Percentiles rank a stretch among this genome's conserved stretches.
Evolutionary conservation across 2,797 vertebrate genomes (phyloP).

Genomic region (Macroramphosus scolopax): DNA sequence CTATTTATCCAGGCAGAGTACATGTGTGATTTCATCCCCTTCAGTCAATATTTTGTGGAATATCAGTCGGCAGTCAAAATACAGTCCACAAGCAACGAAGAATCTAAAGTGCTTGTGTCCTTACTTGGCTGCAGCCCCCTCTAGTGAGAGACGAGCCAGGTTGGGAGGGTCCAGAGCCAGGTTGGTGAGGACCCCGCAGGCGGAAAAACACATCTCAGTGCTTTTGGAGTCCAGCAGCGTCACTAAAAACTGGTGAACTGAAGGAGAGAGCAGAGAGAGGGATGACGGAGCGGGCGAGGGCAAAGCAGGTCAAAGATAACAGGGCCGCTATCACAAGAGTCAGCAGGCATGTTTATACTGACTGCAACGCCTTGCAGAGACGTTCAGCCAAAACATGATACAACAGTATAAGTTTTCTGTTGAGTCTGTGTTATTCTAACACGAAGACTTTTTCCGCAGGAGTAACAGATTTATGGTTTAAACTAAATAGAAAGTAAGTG

Average conservation of each 20-base stretch:
- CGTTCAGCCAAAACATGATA: slow-evolving; percentile 43
- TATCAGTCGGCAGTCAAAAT: too few species aligned
- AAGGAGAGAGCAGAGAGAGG: slow-evolving; percentile 6
- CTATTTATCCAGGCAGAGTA: too few species aligned
- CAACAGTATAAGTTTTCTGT: neutral
- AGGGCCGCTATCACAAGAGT: slow-evolving; percentile 26
- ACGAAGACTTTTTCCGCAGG: too few species aligned
- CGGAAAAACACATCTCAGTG: slow-evolving; percentile 88
- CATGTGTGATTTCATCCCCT: too few species aligned
- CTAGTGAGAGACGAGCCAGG: slow-evolving; percentile 76
- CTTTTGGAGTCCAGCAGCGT: slow-evolving; percentile 88
- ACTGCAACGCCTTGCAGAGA: slow-evolving; percentile 52
- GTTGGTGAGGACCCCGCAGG: slow-evolving; percentile 94
- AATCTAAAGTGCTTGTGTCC: slow-evolving; percentile 29
- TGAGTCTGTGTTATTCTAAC: neutral
- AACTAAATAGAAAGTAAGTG: too few species aligned
- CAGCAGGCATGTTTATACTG: slow-evolving; percentile 42
- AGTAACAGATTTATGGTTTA: too few species aligned
- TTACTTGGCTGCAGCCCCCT: slow-evolving; percentile 87
- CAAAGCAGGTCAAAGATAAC: slow-evolving; percentile 47
- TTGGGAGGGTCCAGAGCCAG: slow-evolving; percentile 84
- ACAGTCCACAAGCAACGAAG: too few species aligned
- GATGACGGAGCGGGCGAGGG: slow-evolving; percentile 16
- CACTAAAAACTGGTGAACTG: slow-evolving; percentile 90
- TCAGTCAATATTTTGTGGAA: too few species aligned